phyloP scores from a whole-genome alignment of 2,888 invertebrate genomes.

The Asteroscopus sphinx region DNA sequence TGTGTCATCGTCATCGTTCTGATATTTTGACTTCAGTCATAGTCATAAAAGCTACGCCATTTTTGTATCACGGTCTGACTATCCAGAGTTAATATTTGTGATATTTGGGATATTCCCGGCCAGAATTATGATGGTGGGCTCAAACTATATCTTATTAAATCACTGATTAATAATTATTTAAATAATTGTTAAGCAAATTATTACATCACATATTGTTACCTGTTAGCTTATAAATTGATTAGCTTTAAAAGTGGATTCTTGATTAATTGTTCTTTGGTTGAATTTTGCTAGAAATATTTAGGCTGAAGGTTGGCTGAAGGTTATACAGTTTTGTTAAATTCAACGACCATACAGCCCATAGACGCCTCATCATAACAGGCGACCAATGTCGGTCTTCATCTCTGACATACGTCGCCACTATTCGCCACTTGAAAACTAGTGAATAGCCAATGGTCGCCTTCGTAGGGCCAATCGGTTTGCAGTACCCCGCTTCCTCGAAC shows the following conservation, averaged over 20 bases:
- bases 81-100: slow-evolving; percentile 47
- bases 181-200: slow-evolving; percentile 18
- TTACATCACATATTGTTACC: slow-evolving; percentile 45
- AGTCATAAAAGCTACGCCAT: slow-evolving; percentile 38
- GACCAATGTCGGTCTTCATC: too few relatives aligned
- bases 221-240: slow-evolving; percentile 42
- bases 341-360: too few relatives aligned
- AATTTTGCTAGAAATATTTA: slow-evolving; percentile 19
- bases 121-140: slow-evolving; percentile 28
- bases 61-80: slow-evolving; percentile 42
- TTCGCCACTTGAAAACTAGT: too few relatives aligned
- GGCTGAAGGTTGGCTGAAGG: slow-evolving; percentile 1
- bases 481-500: too few relatives aligned
- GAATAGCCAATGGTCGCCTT: too few relatives aligned
- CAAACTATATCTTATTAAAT: slow-evolving; percentile 29
- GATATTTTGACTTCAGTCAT: slow-evolving; percentile 23
- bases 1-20: slow-evolving; percentile 43
- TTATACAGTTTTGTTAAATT: too few relatives aligned
- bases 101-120: slow-evolving; percentile 20
- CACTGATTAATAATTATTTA: slow-evolving; percentile 8
- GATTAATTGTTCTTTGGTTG: slow-evolving; percentile 35
- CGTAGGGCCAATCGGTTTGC: too few relatives aligned
- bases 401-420: too few relatives aligned
- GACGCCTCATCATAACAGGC: too few relatives aligned
- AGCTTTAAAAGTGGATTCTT: slow-evolving; percentile 44